These are phyloP conservation scores for Philhelius pedissequus DNA, from an alignment of 2,888 invertebrate genomes.

Conservation along the genomic window DNA sequence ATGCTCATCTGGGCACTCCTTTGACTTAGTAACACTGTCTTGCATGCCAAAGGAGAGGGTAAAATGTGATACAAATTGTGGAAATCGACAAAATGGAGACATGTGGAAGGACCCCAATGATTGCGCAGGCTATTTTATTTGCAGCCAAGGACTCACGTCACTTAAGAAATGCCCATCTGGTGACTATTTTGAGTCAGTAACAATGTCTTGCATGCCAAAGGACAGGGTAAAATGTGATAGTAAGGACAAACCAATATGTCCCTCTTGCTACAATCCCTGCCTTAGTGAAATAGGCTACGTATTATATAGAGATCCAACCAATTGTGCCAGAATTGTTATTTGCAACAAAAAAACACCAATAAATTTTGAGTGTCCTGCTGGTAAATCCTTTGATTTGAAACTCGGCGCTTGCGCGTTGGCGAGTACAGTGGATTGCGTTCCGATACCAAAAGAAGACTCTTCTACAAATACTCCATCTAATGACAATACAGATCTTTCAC, in stretches of 20 bases:
- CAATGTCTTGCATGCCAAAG: no score
- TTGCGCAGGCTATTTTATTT: no score
- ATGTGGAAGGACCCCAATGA: not conserved
- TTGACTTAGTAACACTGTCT: not conserved
- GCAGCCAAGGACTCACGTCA: no score
- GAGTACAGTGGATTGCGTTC: not conserved
- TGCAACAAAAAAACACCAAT: not conserved
- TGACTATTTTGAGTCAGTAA: no score
- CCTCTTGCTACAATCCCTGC: not conserved
- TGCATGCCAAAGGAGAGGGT: not conserved
- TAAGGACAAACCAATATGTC: not conserved
- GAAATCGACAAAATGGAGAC: not conserved
- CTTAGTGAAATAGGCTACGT: not conserved
- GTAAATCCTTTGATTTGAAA: not conserved
- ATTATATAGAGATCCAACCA: not conserved
- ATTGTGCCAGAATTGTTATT: not conserved
- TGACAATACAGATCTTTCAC: no score
- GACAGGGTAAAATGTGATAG: no score
- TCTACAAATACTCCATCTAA: not conserved
- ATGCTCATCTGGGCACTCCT: not conserved
- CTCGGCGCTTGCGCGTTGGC: not conserved
- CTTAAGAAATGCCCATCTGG: no score
- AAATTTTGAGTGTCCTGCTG: not conserved
- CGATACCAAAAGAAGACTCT: not conserved
- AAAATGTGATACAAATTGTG: not conserved